Evolutionary conservation across 2,888 invertebrate species (phyloP).

Genomic region (Caenorhabditis becei): DNA sequence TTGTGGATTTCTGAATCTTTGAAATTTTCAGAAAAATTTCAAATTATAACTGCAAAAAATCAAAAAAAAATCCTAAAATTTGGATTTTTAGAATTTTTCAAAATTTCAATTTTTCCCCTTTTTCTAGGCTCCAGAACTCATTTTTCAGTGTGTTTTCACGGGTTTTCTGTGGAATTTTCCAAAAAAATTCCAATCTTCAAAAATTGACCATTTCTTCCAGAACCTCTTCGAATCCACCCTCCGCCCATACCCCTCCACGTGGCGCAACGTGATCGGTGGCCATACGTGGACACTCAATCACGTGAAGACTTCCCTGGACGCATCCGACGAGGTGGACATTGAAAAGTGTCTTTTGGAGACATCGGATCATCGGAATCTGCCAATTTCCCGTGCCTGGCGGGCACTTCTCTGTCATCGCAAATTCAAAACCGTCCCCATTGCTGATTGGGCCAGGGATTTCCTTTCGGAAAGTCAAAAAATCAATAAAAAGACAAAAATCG

Average conservation of each 20-base stretch:
- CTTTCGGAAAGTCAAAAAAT: background rate
- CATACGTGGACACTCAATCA: background rate
- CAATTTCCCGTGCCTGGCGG: slow-evolving; percentile 46
- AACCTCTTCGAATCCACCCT: slow-evolving; percentile 35
- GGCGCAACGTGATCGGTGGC: slow-evolving; percentile 49
- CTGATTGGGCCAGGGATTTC: slow-evolving; percentile 42
- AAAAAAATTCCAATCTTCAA: too few relatives aligned
- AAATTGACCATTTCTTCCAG: slow-evolving; percentile 7
- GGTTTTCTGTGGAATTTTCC: too few relatives aligned
- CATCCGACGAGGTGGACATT: slow-evolving; percentile 46
- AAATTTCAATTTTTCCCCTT: too few relatives aligned
- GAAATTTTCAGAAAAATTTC: too few relatives aligned
- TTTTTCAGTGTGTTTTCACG: too few relatives aligned
- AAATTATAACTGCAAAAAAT: too few relatives aligned
- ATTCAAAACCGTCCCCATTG: slow-evolving; percentile 46
- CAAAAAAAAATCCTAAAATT: too few relatives aligned
- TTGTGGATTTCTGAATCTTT: too few relatives aligned
- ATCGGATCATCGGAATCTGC: background rate
- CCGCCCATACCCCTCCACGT: slow-evolving; percentile 40
- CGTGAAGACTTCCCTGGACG: slow-evolving; percentile 24
- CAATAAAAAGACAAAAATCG: background rate
- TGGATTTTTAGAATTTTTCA: too few relatives aligned
- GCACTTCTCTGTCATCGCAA: slow-evolving; percentile 36
- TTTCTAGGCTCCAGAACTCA: too few relatives aligned
- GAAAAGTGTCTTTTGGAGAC: slow-evolving; percentile 30